These are phyloP conservation scores for Agrotis puta DNA, from an alignment of 2,888 invertebrate genomes.

Conservation along the genomic window DNA sequence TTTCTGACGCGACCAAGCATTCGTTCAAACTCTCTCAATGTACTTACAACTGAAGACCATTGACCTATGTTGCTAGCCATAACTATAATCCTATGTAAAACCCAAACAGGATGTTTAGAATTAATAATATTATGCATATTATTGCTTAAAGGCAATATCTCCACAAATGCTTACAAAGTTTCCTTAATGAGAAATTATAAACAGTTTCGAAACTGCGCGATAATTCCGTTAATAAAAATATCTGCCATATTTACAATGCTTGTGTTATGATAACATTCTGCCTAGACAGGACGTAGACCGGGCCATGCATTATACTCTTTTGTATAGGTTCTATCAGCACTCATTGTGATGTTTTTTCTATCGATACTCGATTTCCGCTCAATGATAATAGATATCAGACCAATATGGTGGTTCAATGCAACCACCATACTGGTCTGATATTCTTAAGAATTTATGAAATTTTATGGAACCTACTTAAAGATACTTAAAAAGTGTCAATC, in stretches of 20 bases:
- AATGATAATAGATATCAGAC: neutral
- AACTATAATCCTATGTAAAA: slow-evolving; percentile 20
- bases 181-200: slow-evolving; percentile 25
- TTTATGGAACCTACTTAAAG: too few relatives aligned
- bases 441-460: too few relatives aligned
- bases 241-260: slow-evolving; percentile 10
- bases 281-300: slow-evolving; percentile 28
- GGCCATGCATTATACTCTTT: slow-evolving; percentile 10
- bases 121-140: slow-evolving; percentile 41
- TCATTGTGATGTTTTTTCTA: slow-evolving; percentile 18
- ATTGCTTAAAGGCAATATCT: slow-evolving; percentile 17
- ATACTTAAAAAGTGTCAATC: neutral
- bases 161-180: slow-evolving; percentile 43
- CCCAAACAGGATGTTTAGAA: slow-evolving; percentile 43
- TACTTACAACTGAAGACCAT: slow-evolving; percentile 6
- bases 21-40: neutral
- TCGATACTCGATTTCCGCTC: neutral
- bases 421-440: too few relatives aligned
- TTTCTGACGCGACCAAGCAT: neutral
- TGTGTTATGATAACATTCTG: slow-evolving; percentile 44
- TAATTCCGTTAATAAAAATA: neutral
- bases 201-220: neutral
- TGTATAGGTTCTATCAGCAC: neutral
- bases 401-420: too few relatives aligned
- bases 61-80: slow-evolving; percentile 34